Conservation (phyloP, 2,888 invertebrate genomes). For the Hirtodrosophila cameraria region DNA sequence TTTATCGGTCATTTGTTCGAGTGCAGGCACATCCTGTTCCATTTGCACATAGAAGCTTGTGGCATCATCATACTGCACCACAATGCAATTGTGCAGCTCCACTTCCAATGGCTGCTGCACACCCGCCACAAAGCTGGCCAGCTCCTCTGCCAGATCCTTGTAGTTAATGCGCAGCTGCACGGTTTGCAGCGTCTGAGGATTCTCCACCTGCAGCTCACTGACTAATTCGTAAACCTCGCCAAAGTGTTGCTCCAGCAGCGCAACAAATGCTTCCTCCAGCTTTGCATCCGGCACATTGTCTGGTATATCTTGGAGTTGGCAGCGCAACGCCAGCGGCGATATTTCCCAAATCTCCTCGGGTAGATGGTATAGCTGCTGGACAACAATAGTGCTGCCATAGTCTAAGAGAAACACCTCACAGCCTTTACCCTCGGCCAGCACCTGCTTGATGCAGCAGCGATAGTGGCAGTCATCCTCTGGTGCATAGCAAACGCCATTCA, state of each 20-base stretch:
- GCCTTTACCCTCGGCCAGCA: conserved; percentile 89
- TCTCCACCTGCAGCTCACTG: conserved; percentile 84
- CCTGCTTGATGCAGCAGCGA: conserved; percentile 87
- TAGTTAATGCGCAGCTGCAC: conserved; percentile 87
- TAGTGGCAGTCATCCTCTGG: conserved; percentile 93
- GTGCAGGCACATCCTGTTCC: conserved; percentile 83
- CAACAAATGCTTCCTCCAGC: conserved; percentile 80
- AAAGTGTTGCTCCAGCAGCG: conserved; percentile 85
- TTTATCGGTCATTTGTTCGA: conserved; percentile 81
- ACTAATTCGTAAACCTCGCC: conserved; percentile 87
- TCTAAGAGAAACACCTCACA: conserved; percentile 90
- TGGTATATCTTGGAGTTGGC: conserved; percentile 71
- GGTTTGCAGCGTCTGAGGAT: conserved; percentile 85
- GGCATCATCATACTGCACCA: conserved; percentile 88
- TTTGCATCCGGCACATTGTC: conserved; percentile 52
- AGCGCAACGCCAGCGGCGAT: conserved; percentile 71
- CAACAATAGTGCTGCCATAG: conserved; percentile 87
- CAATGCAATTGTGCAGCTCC: conserved; percentile 86
- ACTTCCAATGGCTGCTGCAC: conserved; percentile 81
- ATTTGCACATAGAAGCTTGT: conserved; percentile 90
- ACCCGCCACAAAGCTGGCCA: conserved; percentile 76
- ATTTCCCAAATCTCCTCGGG: conserved; percentile 86
- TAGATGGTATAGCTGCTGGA: conserved; percentile 85
- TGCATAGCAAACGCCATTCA: conserved; percentile 61
- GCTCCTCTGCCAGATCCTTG: conserved; percentile 85